Evolutionary conservation across 1,140 invertebrate genomes (phyloP), one percentile per base, ranked within the genome.

Genomic region (Eciton burchellii): DNA sequence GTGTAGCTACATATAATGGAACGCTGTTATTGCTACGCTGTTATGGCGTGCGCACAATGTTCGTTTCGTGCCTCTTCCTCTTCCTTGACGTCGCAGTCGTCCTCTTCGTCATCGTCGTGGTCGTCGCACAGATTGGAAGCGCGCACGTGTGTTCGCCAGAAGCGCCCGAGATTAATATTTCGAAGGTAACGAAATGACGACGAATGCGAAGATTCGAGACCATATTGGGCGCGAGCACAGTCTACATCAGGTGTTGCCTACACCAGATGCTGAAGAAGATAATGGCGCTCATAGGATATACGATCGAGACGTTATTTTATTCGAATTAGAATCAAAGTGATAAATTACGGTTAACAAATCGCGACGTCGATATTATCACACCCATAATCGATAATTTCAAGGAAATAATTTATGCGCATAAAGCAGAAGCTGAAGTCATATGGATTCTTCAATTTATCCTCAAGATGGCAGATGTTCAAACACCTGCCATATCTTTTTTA

Each of bases 11-110:
- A 89, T 91, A 92, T 92, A 92, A 93, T 91, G 91, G 90, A 92
- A 93, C 92, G 85, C 92, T 92, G 92, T 93, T 93, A 93, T 92
- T 93, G 91, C 91, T 89, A 91, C 88, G 92, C 74, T 79, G 74
- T 92, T 93, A 92, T 91, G 88, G 89, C 89, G 90, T 88, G 89
- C 91, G 89, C 90, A 93, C 92, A 93, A 93, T 93, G 91, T 90
- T 89, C 86, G 88, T 88, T 91, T 91, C 88, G 76, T 65, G 54
- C 56, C 56, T 81, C 77, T 52, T 49, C 68, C 68, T 73, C 56
- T 21, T 45, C 8, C 14, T 47, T 56, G 71, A 49, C 19, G 41
- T 60, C 35, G 54, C 47, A 21, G 47, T 62, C 12, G 54, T 72
- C 77, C 1, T 19, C 24, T 19, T 19, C 52, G 76, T 35, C 76